A percentile compares a stretch with the other conserved stretches of the same genome.
phyloP scores from a whole-genome alignment of 2,888 invertebrate species.

The Latheticus oryzae region DNA sequence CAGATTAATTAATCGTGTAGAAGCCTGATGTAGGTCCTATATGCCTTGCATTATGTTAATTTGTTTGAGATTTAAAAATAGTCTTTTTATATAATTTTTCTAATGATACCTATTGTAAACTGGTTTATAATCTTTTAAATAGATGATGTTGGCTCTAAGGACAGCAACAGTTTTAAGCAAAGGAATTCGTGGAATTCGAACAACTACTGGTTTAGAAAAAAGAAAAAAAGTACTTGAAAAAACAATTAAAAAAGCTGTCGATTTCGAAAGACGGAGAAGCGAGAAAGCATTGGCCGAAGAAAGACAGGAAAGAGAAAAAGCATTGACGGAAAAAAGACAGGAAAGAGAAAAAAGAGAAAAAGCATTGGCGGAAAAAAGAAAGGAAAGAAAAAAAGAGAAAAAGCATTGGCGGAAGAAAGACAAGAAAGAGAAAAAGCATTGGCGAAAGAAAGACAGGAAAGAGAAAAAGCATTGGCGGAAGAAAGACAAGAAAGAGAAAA shows the following conservation, averaged over 20 bases:
- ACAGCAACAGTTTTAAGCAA: slow-evolving; percentile 14
- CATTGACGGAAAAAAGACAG: slow-evolving; percentile 1
- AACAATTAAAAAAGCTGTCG: slow-evolving; percentile 12
- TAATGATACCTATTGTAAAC: slow-evolving; percentile 32
- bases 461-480: no score
- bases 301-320: slow-evolving; percentile 5
- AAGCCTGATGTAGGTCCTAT: slow-evolving; percentile 27
- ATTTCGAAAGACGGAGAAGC: slow-evolving; percentile 12
- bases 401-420: slow-evolving; percentile 4
- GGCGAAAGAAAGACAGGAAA: neutral
- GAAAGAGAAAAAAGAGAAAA: slow-evolving; percentile 6
- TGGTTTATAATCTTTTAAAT: slow-evolving; percentile 36
- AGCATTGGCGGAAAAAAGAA: no score
- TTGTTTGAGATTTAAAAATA: slow-evolving; percentile 32
- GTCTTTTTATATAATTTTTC: slow-evolving; percentile 24
- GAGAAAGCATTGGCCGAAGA: slow-evolving; percentile 13
- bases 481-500: slow-evolving; percentile 5
- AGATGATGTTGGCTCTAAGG: slow-evolving; percentile 18
- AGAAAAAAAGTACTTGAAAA: slow-evolving; percentile 11
- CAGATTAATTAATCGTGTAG: slow-evolving; percentile 28
- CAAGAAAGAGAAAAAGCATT: slow-evolving; percentile 6
- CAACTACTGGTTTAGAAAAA: slow-evolving; percentile 14
- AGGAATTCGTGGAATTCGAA: slow-evolving; percentile 13
- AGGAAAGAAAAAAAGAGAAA: slow-evolving; percentile 4
- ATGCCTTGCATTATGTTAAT: slow-evolving; percentile 29